Percentiles rank a stretch among this genome's conserved stretches.
These are phyloP conservation scores for Eilema griseolum DNA, from an alignment of 2,888 invertebrate genomes.

Conservation along the genomic window DNA sequence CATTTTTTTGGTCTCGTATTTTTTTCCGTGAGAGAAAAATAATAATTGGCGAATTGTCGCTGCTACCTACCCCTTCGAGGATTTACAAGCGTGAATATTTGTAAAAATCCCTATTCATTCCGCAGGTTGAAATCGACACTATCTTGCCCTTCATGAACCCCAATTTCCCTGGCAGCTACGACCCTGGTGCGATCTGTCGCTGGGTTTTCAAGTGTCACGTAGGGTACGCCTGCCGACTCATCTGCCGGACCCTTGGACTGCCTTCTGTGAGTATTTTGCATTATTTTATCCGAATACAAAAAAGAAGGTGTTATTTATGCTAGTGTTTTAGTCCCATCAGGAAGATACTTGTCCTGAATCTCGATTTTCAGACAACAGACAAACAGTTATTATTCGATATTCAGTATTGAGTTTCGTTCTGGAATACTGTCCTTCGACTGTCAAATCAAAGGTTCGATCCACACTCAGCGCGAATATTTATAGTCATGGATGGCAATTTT, in stretches of 20 bases:
- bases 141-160: conserved; percentile 6
- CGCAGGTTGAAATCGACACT: conserved; percentile 5
- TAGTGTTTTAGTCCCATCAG: too few relatives aligned
- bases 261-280: conserved; percentile 7
- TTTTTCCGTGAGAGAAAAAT: too few relatives aligned
- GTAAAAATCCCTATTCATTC: too few relatives aligned
- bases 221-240: conserved; percentile 8
- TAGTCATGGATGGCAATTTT: not conserved
- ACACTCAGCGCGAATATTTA: too few relatives aligned
- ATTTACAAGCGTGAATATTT: too few relatives aligned
- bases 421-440: not conserved
- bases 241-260: conserved; percentile 5
- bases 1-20: too few relatives aligned
- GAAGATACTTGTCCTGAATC: too few relatives aligned
- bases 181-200: conserved; percentile 5
- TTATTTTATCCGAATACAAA: not conserved
- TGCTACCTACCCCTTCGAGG: too few relatives aligned
- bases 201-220: conserved; percentile 12
- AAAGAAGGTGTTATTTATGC: not conserved
- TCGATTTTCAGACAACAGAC: too few relatives aligned
- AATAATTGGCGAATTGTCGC: too few relatives aligned
- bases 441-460: not conserved
- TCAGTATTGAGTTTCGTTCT: too few relatives aligned
- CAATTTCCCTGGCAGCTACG: conserved; percentile 11
- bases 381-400: too few relatives aligned